These are phyloP conservation scores for Mus spretus DNA, from an alignment of 2,797 vertebrate genomes.

Conservation along the genomic window DNA sequence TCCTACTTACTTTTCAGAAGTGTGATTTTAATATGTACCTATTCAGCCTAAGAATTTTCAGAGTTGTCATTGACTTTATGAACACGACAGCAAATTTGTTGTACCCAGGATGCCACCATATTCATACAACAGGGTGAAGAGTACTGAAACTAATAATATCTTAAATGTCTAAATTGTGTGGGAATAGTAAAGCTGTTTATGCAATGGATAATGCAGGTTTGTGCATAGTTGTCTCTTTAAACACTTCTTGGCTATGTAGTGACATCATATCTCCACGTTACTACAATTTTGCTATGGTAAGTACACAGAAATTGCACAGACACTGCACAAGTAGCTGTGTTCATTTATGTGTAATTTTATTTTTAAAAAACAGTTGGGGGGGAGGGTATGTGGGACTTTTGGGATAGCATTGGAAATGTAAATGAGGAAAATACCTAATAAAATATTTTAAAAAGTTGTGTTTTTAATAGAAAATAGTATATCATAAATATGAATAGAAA, in stretches of 20 bases:
- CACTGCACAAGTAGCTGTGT: not conserved
- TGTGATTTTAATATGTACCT: not conserved
- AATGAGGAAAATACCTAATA: too few species aligned
- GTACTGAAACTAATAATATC: not conserved
- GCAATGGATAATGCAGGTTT: not conserved
- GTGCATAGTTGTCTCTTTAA: not conserved
- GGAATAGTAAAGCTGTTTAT: not conserved
- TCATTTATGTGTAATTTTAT: not conserved
- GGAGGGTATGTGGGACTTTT: too few species aligned
- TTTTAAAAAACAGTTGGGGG: not conserved
- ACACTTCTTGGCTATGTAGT: not conserved
- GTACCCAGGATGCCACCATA: not conserved
- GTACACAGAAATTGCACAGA: not conserved
- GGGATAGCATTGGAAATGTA: too few species aligned
- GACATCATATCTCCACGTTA: not conserved
- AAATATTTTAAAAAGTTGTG: too few species aligned
- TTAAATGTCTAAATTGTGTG: not conserved
- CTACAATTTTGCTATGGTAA: not conserved
- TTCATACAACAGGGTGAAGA: not conserved
- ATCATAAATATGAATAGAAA: not conserved
- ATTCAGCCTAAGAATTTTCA: not conserved
- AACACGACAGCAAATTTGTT: not conserved
- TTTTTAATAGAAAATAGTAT: not conserved
- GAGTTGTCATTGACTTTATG: not conserved
- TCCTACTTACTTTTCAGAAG: not conserved